Conservation (phyloP, 2,797 vertebrate species). For the Austrolebias charrua region DNA sequence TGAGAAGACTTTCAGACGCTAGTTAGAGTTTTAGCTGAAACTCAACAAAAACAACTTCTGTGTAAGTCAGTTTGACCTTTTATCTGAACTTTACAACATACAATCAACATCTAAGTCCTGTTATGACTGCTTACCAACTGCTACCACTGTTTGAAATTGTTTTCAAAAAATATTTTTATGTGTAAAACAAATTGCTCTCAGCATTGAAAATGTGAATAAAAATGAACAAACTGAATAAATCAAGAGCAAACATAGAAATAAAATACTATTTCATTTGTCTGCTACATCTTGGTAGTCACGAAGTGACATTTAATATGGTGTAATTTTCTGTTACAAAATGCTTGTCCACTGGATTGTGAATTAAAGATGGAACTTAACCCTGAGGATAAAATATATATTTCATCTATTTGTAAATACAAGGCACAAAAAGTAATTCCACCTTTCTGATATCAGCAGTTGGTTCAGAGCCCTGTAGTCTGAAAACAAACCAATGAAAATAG, state of each 20-base stretch:
- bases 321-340: slow-evolving; percentile 9
- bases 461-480: slow-evolving; percentile 32
- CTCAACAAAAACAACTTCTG: too few relatives aligned
- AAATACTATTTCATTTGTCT: slow-evolving; percentile 7
- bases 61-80: too few relatives aligned
- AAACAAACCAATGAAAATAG: slow-evolving; percentile 34
- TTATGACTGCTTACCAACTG: not conserved
- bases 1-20: too few relatives aligned
- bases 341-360: not conserved
- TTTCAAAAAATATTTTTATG: too few relatives aligned
- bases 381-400: slow-evolving; percentile 8
- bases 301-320: not conserved
- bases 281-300: not conserved
- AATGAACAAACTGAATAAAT: not conserved
- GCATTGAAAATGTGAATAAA: not conserved
- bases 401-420: slow-evolving; percentile 2
- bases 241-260: slow-evolving; percentile 3
- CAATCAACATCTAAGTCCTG: too few relatives aligned
- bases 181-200: not conserved
- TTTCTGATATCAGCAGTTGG: slow-evolving; percentile 13
- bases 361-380: slow-evolving; percentile 10
- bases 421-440: slow-evolving; percentile 27
- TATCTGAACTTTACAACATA: too few relatives aligned
- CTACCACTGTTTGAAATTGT: not conserved
- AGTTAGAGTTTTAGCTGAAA: too few relatives aligned